Evolutionary conservation across 37 sponge, comb jelly and placozoan genomes (phyloP), one percentile per base, ranked within the genome.

Genomic region (Hormiphora californensis): DNA sequence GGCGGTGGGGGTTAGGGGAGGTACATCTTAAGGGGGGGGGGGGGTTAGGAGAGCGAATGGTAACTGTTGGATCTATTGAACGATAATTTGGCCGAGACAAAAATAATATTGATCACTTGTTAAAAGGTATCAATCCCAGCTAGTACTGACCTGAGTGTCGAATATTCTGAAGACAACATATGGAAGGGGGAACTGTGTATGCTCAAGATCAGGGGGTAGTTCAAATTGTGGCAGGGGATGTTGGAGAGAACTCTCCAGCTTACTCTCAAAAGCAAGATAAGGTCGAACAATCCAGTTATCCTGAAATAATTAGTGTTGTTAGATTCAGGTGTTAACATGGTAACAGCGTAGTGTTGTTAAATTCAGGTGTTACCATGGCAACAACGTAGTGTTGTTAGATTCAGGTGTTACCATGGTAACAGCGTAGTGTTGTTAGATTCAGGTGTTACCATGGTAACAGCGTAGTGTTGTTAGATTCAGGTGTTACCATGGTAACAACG

Each of bases 131-230:
- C n/a, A n/a, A 65, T 28, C 67, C 3, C 28, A n/a, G n/a, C n/a
- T n/a, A n/a, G n/a, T n/a, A n/a, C n/a, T n/a, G 86, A 94, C 94
- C 40, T 69, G 85, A 41, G 85, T 73, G 3, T 69, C 88, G 78
- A 93, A 94, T 25, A 94, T 63, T 19, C 90, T 88, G 89, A 94
- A 92, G 40, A 91, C 88, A 32, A 91, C 89, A 5, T 63, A 62
- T 11, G 97, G 97, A 21, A 92, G 41, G 12, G 94, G 94, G 69
- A 94, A 96, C 67, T 89, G 30, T 5, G 88, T 89, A 85, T 90
- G 89, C 33, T 86, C 89, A 1, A 89, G 87, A 89, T 96, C 94
- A 19, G 55, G 63, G 5, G 97, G 94, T 27, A 93, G 69, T 43
- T 39, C 67, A 51, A 96, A 81, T 27, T 39, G 54, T 3, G 91